phyloP scores from a whole-genome alignment of 2,797 vertebrate species.

The Clarias platycephalus region DNA sequence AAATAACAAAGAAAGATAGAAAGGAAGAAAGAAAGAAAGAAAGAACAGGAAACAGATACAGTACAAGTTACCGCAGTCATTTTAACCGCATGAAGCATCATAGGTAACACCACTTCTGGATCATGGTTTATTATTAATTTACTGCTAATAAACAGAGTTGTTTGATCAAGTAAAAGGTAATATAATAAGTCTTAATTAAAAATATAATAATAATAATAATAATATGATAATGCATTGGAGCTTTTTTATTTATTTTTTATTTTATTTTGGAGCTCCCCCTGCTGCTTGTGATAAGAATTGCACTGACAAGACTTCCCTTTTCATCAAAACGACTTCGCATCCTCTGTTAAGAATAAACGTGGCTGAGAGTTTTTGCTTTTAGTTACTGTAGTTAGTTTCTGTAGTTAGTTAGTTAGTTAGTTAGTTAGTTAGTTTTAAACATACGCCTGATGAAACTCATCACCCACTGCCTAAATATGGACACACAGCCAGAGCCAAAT shows the following conservation, averaged over 20 bases:
- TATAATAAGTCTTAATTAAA: not conserved
- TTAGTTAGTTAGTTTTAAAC: not conserved
- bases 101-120: not conserved
- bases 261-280: not conserved
- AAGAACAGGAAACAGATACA: not conserved
- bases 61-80: not conserved
- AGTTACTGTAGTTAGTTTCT: not conserved
- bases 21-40: too few species aligned
- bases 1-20: not conserved
- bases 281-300: not conserved
- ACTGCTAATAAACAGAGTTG: not conserved
- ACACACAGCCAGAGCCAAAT: not conserved
- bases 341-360: not conserved
- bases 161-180: not conserved
- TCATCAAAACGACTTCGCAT: not conserved
- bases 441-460: not conserved
- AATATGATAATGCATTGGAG: not conserved
- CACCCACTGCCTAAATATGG: not conserved
- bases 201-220: too few species aligned
- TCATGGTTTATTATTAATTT: not conserved
- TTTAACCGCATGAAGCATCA: not conserved
- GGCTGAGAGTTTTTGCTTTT: not conserved
- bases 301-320: not conserved
- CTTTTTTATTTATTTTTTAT: not conserved
- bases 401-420: not conserved